Base-by-base conservation (phyloP, 1,140 invertebrate species). In the Pentalonia nigronervosa region DNA sequence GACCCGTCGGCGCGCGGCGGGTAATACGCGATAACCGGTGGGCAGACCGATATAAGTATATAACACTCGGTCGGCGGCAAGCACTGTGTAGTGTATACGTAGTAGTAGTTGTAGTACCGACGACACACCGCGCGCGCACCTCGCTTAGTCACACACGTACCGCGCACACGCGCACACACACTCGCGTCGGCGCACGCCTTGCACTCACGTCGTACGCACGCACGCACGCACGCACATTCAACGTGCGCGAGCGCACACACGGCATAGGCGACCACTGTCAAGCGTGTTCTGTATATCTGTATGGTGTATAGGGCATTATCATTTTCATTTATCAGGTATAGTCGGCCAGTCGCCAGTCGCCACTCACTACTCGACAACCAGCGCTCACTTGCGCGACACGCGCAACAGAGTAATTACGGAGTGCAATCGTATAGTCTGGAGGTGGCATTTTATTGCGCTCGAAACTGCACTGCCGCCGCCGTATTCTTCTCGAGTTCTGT, bases 41-140 rank as follows among this genome's bases (percentile, higher is more conserved):
- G 60, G 60, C 60, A 76, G n/a, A 76, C 60, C 60, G 60, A 76
- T 76, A 76, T n/a, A 76, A 76, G 60, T n/a, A 76, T 76, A 76
- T n/a, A 76, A 84, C 83, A 41, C 36, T 36, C 23, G 83, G 36
- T 25, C 7, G 36, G 21, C 83, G 36, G 83, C 30, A 4, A 14
- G 23, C 30, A 47, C 86, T 20, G 86, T 48, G 86, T 34, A n/a
- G n/a, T n/a, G n/a, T n/a, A n/a, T n/a, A n/a, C 30, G 25, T 87
- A 30, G 41, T 30, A 23, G 36, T 25, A 25, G 41, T 45, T 23
- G 45, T 48, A 47, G 25, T 48, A n/a, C 30, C 30, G 30, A n/a
- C 86, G 25, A n/a, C 45, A 47, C 25, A 34, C 45, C 45, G 60
- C 45, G 45, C 45, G 23, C 45, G 30, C 25, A 87, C 45, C 25